Evolutionary conservation across 2,113 vertebrate genomes (phyloP).

Genomic region (Oenanthe melanoleuca): DNA sequence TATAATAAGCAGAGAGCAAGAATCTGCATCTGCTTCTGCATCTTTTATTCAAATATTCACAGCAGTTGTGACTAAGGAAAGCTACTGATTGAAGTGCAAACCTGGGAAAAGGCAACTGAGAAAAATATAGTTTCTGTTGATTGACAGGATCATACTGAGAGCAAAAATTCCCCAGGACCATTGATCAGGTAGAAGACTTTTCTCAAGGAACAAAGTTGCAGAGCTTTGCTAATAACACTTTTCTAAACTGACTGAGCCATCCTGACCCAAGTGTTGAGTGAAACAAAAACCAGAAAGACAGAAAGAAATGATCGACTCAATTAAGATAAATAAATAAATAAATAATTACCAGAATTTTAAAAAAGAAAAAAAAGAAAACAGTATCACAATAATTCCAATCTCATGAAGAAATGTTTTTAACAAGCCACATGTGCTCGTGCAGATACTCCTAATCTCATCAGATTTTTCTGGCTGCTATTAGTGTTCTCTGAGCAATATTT

Average conservation of each 20-base stretch:
- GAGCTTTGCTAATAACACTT: neutral
- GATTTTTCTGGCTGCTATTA: constrained; percentile 34
- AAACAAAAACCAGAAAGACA: neutral
- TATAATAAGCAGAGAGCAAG: neutral
- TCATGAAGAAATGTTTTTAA: constrained; percentile 17
- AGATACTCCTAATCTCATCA: constrained; percentile 46
- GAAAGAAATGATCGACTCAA: neutral
- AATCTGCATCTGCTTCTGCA: neutral
- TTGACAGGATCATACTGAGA: neutral
- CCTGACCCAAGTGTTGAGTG: neutral
- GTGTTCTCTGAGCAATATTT: constrained; percentile 7
- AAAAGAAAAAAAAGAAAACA: neutral
- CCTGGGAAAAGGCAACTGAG: neutral
- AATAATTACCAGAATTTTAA: neutral
- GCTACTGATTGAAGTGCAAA: neutral
- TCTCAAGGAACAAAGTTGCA: neutral
- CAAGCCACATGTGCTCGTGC: neutral
- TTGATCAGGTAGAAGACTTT: neutral
- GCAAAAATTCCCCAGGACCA: neutral
- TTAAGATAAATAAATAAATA: constrained; percentile 57
- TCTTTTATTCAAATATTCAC: neutral
- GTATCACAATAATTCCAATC: neutral
- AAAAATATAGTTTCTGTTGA: neutral
- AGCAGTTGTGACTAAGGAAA: neutral
- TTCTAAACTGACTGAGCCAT: neutral